A percentile compares a stretch with the other conserved stretches of the same genome.
Conservation (phyloP, 2,888 invertebrate species). For the Cyrtodaria siliqua region DNA sequence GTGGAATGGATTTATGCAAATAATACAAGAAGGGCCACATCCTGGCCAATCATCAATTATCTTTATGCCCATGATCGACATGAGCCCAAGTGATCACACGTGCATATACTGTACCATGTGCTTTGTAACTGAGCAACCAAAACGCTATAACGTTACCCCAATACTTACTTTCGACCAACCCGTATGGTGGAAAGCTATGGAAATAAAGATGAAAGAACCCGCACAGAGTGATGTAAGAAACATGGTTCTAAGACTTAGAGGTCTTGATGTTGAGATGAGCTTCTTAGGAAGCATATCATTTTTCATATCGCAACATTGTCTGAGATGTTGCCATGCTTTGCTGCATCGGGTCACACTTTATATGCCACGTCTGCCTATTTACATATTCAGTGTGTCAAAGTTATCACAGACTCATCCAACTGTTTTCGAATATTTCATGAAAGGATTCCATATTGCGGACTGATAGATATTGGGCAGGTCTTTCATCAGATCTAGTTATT, state of each 20-base stretch:
- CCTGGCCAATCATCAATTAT: constrained; percentile 17
- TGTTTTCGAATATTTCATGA: constrained; percentile 21
- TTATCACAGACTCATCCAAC: constrained; percentile 24
- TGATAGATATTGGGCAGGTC: constrained; percentile 39
- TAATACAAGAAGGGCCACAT: background rate
- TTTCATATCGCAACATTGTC: constrained; percentile 65
- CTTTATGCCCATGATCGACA: constrained; percentile 29
- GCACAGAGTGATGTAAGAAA: too few species aligned
- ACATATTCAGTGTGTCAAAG: constrained; percentile 43
- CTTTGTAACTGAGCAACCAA: constrained; percentile 35
- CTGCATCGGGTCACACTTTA: constrained; percentile 60
- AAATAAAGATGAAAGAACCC: background rate
- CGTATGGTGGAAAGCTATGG: constrained; percentile 57
- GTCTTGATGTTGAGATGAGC: constrained; percentile 57
- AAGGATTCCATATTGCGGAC: constrained; percentile 26
- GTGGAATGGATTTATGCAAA: constrained; percentile 26
- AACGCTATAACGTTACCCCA: constrained; percentile 24
- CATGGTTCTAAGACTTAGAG: constrained; percentile 21
- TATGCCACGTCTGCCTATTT: constrained; percentile 56
- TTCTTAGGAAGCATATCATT: constrained; percentile 71
- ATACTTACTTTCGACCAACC: constrained; percentile 70
- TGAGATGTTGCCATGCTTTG: constrained; percentile 50
- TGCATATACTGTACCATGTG: constrained; percentile 56
- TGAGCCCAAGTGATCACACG: constrained; percentile 35
- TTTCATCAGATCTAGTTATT: constrained; percentile 42